Evolutionary conservation across 2,113 vertebrate species (phyloP), one percentile per base, ranked within the genome.

Genomic region (Seriola rivoliana): DNA sequence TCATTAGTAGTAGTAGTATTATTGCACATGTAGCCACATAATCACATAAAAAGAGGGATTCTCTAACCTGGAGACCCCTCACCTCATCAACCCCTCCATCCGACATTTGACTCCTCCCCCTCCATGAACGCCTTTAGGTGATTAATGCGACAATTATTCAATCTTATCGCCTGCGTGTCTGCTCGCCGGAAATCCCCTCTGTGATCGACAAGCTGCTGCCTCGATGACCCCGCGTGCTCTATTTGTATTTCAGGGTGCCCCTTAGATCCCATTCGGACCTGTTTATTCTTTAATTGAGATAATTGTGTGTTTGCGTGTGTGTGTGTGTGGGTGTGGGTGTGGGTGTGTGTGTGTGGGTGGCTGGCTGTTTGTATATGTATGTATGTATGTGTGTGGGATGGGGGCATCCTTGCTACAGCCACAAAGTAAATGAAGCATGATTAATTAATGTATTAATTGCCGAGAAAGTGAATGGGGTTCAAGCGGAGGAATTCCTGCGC

Each of bases 361-460:
- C n/a, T n/a, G 75, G 38, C 69, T 17, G 64, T 32, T 48, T 62
- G 69, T 62, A 64, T 59, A 46, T 81, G 0, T 66, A 66, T 59
- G 72, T 7, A 68, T 11, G 74, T 10, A 66, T 5, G 62, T 9
- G 48, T 6, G 23, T 17, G 16, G 9, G 5, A 21, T 0, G 17
- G 17, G 7, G 75, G 69, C 58, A 13, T 14, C 34, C 85, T 84
- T 21, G 77, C 83, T 85, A 82, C 85, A 85, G 91, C 92, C 92
- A 92, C 92, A 94, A 93, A 95, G 70, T 93, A 93, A 95, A 92
- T 88, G 91, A 92, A 85, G 69, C 89, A 95, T 94, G 80, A 95
- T 95, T 95, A 91, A 94, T 95, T 93, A 80, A 95, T 93, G 84
- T 68, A 92, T 89, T 89, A 94, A 93, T 93, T 92, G 90, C 58